Evolutionary conservation across 2,797 vertebrate genomes (phyloP), one percentile per base, ranked within the genome.

Genomic region (Sarcoramphus papa): DNA sequence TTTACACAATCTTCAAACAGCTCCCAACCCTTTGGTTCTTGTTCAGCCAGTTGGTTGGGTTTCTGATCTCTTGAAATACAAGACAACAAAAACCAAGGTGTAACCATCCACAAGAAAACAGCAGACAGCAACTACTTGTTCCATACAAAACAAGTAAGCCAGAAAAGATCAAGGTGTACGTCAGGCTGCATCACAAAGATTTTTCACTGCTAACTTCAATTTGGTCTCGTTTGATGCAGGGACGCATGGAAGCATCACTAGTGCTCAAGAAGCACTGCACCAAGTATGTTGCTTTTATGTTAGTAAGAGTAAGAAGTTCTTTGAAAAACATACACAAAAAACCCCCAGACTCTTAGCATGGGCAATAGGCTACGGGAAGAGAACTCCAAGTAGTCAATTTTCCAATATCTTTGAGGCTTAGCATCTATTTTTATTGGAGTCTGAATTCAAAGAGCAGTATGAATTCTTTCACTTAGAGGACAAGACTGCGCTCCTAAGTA

Each of bases 41-140:
- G 12, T 64, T 94, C 53, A 75, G 41, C 14, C 54, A 14, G 28
- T 59, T 48, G 13, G 7, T 69, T 48, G 33, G n/a, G 28, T 50
- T 95, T 92, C 79, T 64, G 48, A 84, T 53, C 41, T 70, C 68
- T 68, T 77, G 48, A 82, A 91, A 76, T 19, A 41, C 18, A 88
- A 73, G 37, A 73, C 40, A 87, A 85, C 14, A 43, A 30, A 90
- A 91, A 43, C 0, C 21, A 72, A 90, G 57, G 37, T 3, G 5
- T 33, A 93, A 65, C 15, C 2, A 3, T n/a, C 50, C 37, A 68
- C 43, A 85, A 43, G 80, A 73, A 73, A 28, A 0, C 18, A 63
- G 57, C 28, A 86, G 50, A 81, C 14, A 43, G 76, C 8, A 72
- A 63, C 37, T 80, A 73, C 57, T 85, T 67, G 56, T 68, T 82